These are phyloP conservation scores for Eulemur rufifrons DNA, from an alignment of 2,113 vertebrate species.

Conservation along the genomic window DNA sequence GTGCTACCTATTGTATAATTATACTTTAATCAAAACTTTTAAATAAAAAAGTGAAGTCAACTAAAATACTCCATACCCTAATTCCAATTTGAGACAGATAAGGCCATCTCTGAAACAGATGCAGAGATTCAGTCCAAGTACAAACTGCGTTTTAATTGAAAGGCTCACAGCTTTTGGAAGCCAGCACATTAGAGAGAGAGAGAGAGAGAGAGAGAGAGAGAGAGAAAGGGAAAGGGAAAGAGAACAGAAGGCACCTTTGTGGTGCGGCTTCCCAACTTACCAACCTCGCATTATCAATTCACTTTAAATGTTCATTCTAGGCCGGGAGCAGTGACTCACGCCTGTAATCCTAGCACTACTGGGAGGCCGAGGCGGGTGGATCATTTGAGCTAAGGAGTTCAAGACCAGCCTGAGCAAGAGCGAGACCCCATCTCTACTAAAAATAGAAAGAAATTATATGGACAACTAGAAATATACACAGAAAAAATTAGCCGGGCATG, in stretches of 20 bases:
- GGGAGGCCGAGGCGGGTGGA: too few relatives aligned
- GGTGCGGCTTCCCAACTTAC: background rate
- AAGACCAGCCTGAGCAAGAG: too few relatives aligned
- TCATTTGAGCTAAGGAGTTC: too few relatives aligned
- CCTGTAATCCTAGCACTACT: too few relatives aligned
- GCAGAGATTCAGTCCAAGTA: background rate
- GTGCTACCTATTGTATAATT: background rate
- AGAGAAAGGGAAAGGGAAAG: background rate
- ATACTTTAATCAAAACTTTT: background rate
- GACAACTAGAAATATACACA: too few relatives aligned
- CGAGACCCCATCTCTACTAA: too few relatives aligned
- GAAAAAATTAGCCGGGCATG: too few relatives aligned
- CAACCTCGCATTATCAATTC: background rate
- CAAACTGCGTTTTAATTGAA: background rate
- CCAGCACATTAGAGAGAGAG: too few relatives aligned
- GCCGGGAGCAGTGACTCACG: too few relatives aligned
- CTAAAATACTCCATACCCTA: background rate
- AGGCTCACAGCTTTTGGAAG: background rate
- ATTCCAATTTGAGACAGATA: background rate
- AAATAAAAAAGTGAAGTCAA: background rate
- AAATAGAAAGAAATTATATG: too few relatives aligned
- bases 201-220: background rate
- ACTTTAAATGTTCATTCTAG: background rate
- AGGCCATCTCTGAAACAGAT: background rate
- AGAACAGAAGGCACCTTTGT: background rate